phyloP scores from a whole-genome alignment of 2,888 invertebrate genomes.

The Acleris literana region DNA sequence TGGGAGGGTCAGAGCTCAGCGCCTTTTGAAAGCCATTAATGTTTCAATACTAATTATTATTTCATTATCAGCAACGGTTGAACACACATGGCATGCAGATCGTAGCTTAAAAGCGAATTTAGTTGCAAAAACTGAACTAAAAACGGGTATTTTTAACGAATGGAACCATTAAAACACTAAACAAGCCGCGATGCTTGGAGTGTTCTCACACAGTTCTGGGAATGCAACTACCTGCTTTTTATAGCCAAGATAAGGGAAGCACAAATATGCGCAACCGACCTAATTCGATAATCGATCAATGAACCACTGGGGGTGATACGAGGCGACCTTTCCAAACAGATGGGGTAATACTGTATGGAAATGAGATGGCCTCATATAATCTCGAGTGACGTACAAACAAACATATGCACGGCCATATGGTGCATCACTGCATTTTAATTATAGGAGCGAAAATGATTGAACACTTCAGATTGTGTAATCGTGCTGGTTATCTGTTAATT shows the following conservation, averaged over 20 bases:
- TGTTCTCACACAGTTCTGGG: slow-evolving; percentile 64
- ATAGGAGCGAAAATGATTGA: slow-evolving; percentile 28
- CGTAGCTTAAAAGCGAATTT: slow-evolving; percentile 49
- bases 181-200: slow-evolving; percentile 55
- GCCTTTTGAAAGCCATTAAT: slow-evolving; percentile 22
- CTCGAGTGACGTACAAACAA: slow-evolving; percentile 54
- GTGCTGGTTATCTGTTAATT: slow-evolving; percentile 16
- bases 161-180: slow-evolving; percentile 57
- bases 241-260: slow-evolving; percentile 64
- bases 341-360: slow-evolving; percentile 57
- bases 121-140: slow-evolving; percentile 54
- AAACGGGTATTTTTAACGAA: slow-evolving; percentile 48
- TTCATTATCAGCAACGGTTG: slow-evolving; percentile 28
- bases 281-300: slow-evolving; percentile 62
- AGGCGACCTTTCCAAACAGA: slow-evolving; percentile 59
- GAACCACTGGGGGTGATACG: slow-evolving; percentile 51
- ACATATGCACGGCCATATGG: slow-evolving; percentile 61
- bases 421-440: slow-evolving; percentile 29
- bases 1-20: slow-evolving; percentile 12
- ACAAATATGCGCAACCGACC: slow-evolving; percentile 68
- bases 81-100: slow-evolving; percentile 50
- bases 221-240: slow-evolving; percentile 80
- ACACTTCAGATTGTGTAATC: slow-evolving; percentile 27
- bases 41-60: slow-evolving; percentile 24
- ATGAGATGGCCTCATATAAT: slow-evolving; percentile 58